Conservation (phyloP, 2,113 vertebrate genomes). For the Prinia subflava region DNA sequence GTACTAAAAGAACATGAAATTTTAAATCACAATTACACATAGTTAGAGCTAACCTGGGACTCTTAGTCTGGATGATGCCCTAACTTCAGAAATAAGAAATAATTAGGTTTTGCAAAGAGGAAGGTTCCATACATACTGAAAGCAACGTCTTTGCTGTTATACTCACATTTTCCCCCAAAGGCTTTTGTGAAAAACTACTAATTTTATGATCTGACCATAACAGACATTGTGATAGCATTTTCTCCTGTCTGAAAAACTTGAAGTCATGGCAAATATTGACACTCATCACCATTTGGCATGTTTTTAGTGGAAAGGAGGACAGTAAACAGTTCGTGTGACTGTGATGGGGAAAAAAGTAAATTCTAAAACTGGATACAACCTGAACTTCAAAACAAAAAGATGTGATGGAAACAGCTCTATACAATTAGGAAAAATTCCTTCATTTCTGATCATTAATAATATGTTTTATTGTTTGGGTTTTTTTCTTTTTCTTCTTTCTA, state of each 20-base stretch:
- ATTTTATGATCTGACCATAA: not conserved
- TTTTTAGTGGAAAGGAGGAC: not conserved
- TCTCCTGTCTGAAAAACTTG: not conserved
- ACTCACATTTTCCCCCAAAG: not conserved
- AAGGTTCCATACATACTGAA: not conserved
- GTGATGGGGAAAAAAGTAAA: not conserved
- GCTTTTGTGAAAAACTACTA: not conserved
- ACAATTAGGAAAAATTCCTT: not conserved
- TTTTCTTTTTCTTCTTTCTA: not conserved
- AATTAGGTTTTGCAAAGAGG: not conserved
- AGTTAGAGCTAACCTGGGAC: not conserved
- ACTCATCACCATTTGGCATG: not conserved
- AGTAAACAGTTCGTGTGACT: not conserved
- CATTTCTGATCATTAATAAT: not conserved
- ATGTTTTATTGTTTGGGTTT: rapidly evolving
- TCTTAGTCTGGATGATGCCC: not conserved
- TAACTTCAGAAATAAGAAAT: not conserved
- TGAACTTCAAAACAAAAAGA: not conserved
- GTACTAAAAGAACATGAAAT: not conserved
- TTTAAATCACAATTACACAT: not conserved
- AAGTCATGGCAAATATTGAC: not conserved
- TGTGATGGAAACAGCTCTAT: not conserved
- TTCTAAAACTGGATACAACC: not conserved
- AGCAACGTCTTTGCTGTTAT: not conserved
- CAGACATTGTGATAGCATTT: not conserved